A percentile compares a stretch with the other conserved stretches of the same genome.
Conservation (phyloP, 2,113 vertebrate species). For the Gila orcuttii region DNA sequence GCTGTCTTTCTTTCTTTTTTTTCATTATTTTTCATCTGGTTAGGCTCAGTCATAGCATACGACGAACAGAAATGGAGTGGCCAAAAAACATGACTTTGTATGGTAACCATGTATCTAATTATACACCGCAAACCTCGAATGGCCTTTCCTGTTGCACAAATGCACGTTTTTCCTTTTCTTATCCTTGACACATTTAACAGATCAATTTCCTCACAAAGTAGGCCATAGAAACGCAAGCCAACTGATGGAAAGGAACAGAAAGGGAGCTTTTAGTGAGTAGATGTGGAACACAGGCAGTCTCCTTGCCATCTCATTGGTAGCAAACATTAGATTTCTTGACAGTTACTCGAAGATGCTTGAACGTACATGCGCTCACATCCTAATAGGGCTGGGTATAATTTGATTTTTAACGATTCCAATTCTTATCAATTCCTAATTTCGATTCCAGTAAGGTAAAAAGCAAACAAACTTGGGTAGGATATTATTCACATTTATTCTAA, state of each 20-base stretch:
- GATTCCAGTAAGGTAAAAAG: no score
- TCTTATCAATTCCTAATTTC: no score
- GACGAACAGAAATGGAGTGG: slow-evolving; percentile 10
- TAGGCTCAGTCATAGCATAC: neutral
- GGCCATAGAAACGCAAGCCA: slow-evolving; percentile 27
- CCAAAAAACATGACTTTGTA: neutral
- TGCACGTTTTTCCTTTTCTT: slow-evolving; percentile 18
- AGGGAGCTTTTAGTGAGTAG: slow-evolving; percentile 3
- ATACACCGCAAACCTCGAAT: slow-evolving; percentile 15
- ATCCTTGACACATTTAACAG: slow-evolving; percentile 58
- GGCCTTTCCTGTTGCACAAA: slow-evolving; percentile 29
- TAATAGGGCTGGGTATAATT: neutral
- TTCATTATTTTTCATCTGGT: slow-evolving; percentile 20
- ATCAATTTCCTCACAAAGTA: slow-evolving; percentile 48
- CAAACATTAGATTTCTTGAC: neutral
- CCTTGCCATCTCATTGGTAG: neutral
- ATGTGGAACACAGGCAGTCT: neutral
- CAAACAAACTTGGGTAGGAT: no score
- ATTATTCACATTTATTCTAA: no score
- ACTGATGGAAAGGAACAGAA: neutral
- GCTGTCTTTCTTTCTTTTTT: neutral
- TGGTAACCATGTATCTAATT: slow-evolving; percentile 24
- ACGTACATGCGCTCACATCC: neutral
- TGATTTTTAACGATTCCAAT: no score
- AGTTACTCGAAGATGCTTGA: neutral